Conservation (phyloP, 2,888 invertebrate genomes). For the Lobophora halterata region DNA sequence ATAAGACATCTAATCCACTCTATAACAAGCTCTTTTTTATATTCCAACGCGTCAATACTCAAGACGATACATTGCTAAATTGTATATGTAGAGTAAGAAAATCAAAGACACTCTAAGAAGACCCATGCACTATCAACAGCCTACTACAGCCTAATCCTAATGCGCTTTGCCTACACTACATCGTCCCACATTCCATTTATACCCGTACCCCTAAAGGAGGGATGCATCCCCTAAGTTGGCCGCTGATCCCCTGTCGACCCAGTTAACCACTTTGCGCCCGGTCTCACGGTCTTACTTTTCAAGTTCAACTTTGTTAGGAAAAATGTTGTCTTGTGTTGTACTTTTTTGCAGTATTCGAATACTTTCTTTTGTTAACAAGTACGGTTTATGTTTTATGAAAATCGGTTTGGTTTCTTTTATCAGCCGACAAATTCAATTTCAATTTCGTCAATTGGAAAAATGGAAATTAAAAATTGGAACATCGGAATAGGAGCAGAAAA, state of each 20-base stretch:
- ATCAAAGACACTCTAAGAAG: no score
- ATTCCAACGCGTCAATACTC: background rate
- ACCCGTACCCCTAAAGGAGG: constrained; percentile 19
- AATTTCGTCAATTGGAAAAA: constrained; percentile 35
- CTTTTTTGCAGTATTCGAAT: no score
- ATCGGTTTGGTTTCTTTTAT: background rate
- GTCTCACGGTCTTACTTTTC: constrained; percentile 26
- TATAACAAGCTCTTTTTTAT: no score
- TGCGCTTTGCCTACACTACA: constrained; percentile 5
- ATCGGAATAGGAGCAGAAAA: constrained; percentile 49
- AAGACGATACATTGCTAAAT: constrained; percentile 1
- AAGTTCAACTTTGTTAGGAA: constrained; percentile 29
- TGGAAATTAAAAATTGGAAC: constrained; percentile 46
- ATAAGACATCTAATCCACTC: no score
- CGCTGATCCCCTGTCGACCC: constrained; percentile 30
- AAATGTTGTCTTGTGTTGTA: constrained; percentile 12
- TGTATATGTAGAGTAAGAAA: background rate
- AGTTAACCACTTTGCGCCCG: constrained; percentile 28
- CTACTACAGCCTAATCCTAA: background rate
- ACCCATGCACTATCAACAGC: background rate
- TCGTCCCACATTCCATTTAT: constrained; percentile 15
- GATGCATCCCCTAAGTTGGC: constrained; percentile 27
- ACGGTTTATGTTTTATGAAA: background rate
- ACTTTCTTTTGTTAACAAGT: background rate
- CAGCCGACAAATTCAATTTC: constrained; percentile 21